Evolutionary conservation across 2,888 invertebrate species (phyloP).

Genomic region (Agrotis segetum): DNA sequence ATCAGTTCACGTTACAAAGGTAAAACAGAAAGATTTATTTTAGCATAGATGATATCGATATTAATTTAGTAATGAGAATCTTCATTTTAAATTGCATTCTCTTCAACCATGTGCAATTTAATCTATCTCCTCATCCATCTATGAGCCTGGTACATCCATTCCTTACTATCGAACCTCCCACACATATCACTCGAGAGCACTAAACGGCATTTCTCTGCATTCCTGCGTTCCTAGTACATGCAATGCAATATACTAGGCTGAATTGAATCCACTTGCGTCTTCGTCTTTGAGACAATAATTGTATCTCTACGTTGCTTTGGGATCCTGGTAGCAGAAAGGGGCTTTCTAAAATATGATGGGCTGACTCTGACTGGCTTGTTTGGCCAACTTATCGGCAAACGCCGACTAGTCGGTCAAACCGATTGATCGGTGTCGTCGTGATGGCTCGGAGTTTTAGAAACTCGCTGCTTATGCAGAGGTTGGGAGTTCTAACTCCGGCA

Average conservation of each 20-base stretch:
- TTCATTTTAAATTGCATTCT: slow-evolving; percentile 16
- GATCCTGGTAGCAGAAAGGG: slow-evolving; percentile 34
- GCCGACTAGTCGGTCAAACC: too few relatives aligned
- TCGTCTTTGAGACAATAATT: slow-evolving; percentile 1
- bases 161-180: slow-evolving; percentile 23
- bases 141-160: slow-evolving; percentile 37
- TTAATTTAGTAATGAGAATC: background rate
- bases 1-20: too few relatives aligned
- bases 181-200: slow-evolving; percentile 18
- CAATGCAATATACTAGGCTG: slow-evolving; percentile 35
- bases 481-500: too few relatives aligned
- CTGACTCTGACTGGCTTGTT: too few relatives aligned
- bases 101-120: background rate
- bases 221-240: slow-evolving; percentile 55
- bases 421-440: too few relatives aligned
- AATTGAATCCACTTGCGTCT: background rate
- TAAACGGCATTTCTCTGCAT: slow-evolving; percentile 26
- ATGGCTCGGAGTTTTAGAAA: too few relatives aligned
- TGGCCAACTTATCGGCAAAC: too few relatives aligned
- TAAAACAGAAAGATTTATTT: too few relatives aligned
- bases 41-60: too few relatives aligned
- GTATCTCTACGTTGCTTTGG: slow-evolving; percentile 24
- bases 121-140: slow-evolving; percentile 32
- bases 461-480: too few relatives aligned
- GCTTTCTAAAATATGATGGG: background rate